These are phyloP conservation scores for Ochotona princeps DNA, from an alignment of 2,113 vertebrate species.

Conservation along the genomic window DNA sequence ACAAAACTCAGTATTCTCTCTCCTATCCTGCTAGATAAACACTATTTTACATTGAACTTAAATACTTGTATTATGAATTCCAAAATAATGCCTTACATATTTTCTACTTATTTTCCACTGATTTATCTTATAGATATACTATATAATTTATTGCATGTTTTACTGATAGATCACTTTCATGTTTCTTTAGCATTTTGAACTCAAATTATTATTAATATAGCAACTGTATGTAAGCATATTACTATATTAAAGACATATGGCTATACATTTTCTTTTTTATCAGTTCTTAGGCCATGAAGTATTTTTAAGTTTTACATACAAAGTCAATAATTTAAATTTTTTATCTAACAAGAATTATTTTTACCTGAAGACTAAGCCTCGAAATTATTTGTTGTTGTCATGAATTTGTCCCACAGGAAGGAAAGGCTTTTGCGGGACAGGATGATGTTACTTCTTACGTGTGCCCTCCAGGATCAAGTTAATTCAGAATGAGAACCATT, in stretches of 20 bases:
- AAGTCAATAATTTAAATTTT: slow-evolving; percentile 15
- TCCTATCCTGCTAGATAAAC: neutral
- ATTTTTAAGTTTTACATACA: neutral
- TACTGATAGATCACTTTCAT: neutral
- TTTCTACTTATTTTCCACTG: neutral
- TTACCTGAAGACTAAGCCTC: neutral
- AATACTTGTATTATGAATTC: neutral
- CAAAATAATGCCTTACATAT: neutral
- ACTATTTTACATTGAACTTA: neutral
- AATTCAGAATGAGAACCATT: neutral
- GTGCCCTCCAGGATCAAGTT: neutral
- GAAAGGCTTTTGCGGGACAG: neutral
- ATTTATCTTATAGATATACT: neutral
- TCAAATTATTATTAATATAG: neutral
- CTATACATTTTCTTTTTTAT: neutral
- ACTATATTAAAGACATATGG: neutral
- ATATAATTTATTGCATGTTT: neutral
- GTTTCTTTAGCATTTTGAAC: neutral
- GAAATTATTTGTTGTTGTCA: neutral
- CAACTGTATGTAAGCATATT: neutral
- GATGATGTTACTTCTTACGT: neutral
- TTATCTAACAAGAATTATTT: neutral
- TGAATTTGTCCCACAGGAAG: neutral
- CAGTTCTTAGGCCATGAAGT: neutral
- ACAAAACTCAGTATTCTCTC: neutral